Percentiles rank a stretch among this genome's conserved stretches.
Evolutionary conservation across 2,888 invertebrate genomes (phyloP).

Genomic region (Lepetodrilus schrolli): DNA sequence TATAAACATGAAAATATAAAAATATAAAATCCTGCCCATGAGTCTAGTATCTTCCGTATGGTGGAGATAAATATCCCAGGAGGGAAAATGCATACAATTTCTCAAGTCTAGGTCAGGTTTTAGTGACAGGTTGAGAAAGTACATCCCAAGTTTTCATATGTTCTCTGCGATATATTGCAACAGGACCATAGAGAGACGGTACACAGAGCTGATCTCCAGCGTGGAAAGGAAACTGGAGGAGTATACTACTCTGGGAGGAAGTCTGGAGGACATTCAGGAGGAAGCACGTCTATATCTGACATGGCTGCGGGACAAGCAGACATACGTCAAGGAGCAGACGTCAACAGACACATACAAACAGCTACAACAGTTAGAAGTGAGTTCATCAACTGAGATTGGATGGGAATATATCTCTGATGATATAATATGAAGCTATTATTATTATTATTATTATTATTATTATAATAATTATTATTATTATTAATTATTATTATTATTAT

Average conservation of each 20-base stretch:
- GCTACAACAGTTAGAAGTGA: conserved; percentile 69
- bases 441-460: too few relatives aligned
- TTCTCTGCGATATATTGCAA: conserved; percentile 22
- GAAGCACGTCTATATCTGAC: conserved; percentile 61
- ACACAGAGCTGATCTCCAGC: conserved; percentile 48
- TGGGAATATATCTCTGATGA: too few relatives aligned
- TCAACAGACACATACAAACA: background rate
- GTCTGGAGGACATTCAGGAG: conserved; percentile 57
- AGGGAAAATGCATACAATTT: too few relatives aligned
- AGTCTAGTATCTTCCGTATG: too few relatives aligned
- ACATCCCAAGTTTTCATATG: background rate
- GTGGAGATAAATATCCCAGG: too few relatives aligned
- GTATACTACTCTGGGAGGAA: conserved; percentile 50
- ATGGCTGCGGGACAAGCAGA: conserved; percentile 64
- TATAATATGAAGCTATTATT: too few relatives aligned
- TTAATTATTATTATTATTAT: too few relatives aligned
- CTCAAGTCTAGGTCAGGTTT: too few relatives aligned
- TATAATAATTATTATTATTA: too few relatives aligned
- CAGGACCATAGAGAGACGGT: conserved; percentile 60
- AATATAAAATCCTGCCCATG: too few relatives aligned
- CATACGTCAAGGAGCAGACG: conserved; percentile 43
- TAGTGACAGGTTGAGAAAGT: background rate
- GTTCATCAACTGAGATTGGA: conserved; percentile 73
- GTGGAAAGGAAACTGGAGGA: conserved; percentile 51
- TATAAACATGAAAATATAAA: too few relatives aligned